Evolutionary conservation across 2,113 vertebrate genomes (phyloP), one percentile per base, ranked within the genome.

Genomic region (Colaptes auratus): DNA sequence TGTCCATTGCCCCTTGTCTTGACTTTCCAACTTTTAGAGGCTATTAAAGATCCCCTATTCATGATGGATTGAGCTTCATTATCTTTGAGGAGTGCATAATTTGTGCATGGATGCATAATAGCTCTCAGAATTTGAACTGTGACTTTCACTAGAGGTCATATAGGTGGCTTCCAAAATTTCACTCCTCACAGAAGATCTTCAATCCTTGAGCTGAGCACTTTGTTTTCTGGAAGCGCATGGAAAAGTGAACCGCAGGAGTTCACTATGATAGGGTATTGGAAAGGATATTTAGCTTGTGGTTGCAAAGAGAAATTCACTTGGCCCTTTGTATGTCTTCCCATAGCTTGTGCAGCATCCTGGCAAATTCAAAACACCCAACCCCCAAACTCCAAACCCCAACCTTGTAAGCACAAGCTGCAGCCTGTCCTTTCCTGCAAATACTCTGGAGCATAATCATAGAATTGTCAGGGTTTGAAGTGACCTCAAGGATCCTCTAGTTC

Each of bases 371-470:
- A 15, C 33, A 7, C 10, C 4, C 5, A 35, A 24, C 25, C 16
- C 1, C n/a, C n/a, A 52, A 33, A 24, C 15, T 3, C 2, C 30
- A 35, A 24, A 25, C 16, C 1, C 6, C 46, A 44, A 7, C 30
- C 5, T 42, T 31, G 7, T 53, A 83, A 70, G 33, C 19, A n/a
- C 30, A 55, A 72, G 23, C 10, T 86, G 2, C 6, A 14, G 11
- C 33, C 8, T 60, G 8, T 61, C 35, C 12, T 7, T 5, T 60
- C 16, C 28, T 46, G 42, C 19, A 42, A 75, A 48, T 67, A 15
- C 46, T 52, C 10, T 39, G 12, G 36, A 86, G 6, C 33, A 13
- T 42, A 39, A 39, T 39, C 39, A 39, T 39, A 39, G 39, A 39
- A 39, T 39, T 39, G 39, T 39, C 39, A 39, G 39, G 39, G 39